A percentile compares a stretch with the other conserved stretches of the same genome.
Conservation (phyloP, 2,113 vertebrate genomes). For the Rhadina sibilatrix region DNA sequence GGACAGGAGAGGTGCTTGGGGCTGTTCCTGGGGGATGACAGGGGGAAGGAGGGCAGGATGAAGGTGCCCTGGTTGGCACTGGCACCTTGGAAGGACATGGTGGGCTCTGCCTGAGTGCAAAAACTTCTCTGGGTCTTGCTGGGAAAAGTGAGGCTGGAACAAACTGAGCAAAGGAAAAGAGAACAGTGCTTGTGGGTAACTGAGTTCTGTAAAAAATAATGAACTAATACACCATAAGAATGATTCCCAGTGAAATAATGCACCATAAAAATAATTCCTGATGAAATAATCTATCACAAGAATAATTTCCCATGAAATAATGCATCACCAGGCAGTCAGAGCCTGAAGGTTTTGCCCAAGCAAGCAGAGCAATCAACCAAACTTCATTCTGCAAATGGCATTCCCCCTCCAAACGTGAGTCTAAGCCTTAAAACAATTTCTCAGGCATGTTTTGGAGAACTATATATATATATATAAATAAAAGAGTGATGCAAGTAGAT, state of each 20-base stretch:
- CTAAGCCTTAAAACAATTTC: background rate
- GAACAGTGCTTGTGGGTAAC: background rate
- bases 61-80: slow-evolving; percentile 69
- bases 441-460: background rate
- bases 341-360: background rate
- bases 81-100: slow-evolving; percentile 56
- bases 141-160: slow-evolving; percentile 60
- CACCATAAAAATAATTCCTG: background rate
- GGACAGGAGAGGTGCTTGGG: slow-evolving; percentile 72
- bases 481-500: accelerated
- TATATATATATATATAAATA: too few relatives aligned
- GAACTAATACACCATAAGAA: background rate
- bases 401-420: background rate
- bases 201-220: background rate
- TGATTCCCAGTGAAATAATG: background rate
- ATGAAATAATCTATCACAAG: background rate
- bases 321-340: background rate
- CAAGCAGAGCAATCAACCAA: background rate
- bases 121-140: slow-evolving; percentile 71
- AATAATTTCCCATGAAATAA: background rate
- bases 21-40: slow-evolving; percentile 75
- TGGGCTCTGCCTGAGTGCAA: slow-evolving; percentile 74
- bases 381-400: background rate
- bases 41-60: slow-evolving; percentile 83
- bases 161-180: slow-evolving; percentile 42